Percentiles rank a stretch among this genome's conserved stretches.
Conservation (phyloP, 2,888 invertebrate genomes). For the Temnothorax unifasciatus region DNA sequence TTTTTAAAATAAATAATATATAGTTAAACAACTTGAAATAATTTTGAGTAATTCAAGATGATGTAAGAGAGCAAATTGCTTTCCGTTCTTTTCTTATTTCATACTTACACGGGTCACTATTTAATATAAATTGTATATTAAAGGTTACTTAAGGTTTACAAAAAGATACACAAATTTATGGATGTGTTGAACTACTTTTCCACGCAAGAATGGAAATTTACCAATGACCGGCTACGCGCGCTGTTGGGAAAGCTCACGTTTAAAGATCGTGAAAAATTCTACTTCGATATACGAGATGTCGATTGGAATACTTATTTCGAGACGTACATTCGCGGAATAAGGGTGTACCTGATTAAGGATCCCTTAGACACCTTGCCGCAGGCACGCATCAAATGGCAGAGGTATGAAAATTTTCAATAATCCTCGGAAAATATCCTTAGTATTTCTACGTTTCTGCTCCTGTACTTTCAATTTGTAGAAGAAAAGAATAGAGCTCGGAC, state of each 20-base stretch:
- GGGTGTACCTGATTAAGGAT: conserved; percentile 93
- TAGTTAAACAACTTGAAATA: background rate
- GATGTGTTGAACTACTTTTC: conserved; percentile 93
- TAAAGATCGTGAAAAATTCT: conserved; percentile 89
- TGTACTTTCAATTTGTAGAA: background rate
- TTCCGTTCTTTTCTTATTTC: background rate
- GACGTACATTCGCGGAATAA: conserved; percentile 91
- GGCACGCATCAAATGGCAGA: conserved; percentile 87
- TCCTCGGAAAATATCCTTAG: background rate
- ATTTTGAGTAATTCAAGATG: background rate
- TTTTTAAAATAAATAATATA: background rate
- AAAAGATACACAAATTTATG: conserved; percentile 91
- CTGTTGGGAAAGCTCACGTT: conserved; percentile 88
- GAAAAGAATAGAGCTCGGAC: background rate
- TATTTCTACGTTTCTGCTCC: background rate
- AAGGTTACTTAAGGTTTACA: conserved; percentile 92
- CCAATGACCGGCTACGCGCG: conserved; percentile 88
- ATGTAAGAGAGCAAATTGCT: background rate
- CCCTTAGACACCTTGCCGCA: conserved; percentile 91
- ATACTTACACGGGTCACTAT: background rate
- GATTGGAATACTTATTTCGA: conserved; percentile 92
- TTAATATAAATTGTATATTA: background rate
- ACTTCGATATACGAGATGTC: conserved; percentile 91
- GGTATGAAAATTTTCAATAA: conserved; percentile 80
- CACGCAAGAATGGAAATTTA: conserved; percentile 92